Evolutionary conservation across 2,888 invertebrate species (phyloP).

Genomic region (Eristalis intricaria): DNA sequence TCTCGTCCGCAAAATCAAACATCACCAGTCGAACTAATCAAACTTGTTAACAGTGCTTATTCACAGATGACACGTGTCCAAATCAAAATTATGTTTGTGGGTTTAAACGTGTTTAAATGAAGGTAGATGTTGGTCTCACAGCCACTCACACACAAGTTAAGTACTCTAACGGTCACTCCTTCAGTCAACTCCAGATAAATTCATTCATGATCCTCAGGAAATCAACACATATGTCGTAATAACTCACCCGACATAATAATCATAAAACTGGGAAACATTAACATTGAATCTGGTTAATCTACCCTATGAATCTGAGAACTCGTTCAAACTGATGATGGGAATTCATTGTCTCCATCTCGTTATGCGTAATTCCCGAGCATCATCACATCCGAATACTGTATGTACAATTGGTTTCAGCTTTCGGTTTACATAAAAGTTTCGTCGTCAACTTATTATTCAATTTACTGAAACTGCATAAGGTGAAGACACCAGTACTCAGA

Average conservation of each 20-base stretch:
- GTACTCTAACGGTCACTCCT: not conserved
- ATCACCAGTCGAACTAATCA: too few species aligned
- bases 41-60: too few species aligned
- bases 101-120: too few species aligned
- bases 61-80: too few species aligned
- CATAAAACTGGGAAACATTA: not conserved
- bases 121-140: too few species aligned
- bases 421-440: conserved; percentile 60
- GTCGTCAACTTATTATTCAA: conserved; percentile 68
- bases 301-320: not conserved
- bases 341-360: conserved; percentile 1
- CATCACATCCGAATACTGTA: conserved; percentile 38
- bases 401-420: conserved; percentile 59
- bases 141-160: too few species aligned
- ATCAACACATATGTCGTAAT: not conserved
- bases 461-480: conserved; percentile 65
- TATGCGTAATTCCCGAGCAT: conserved; percentile 32
- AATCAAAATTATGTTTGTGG: too few species aligned
- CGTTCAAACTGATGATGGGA: conserved; percentile 18
- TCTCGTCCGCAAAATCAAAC: too few species aligned
- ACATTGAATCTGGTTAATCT: not conserved
- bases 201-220: not conserved
- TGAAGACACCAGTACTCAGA: conserved; percentile 16
- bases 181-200: not conserved
- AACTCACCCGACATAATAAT: not conserved